phyloP scores from a whole-genome alignment of 2,888 invertebrate genomes.

The Lasioglossum morio region DNA sequence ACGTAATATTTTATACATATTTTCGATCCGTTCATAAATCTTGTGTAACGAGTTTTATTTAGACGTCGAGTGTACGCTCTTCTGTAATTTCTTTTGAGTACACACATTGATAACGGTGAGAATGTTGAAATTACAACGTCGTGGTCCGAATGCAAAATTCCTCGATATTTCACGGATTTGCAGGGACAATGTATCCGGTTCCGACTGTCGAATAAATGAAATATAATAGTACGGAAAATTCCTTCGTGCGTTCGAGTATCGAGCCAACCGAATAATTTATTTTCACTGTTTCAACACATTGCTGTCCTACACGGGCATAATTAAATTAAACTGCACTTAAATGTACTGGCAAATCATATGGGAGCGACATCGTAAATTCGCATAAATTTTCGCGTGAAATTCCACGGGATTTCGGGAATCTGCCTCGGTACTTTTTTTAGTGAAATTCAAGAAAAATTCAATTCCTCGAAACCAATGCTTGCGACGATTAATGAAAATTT shows the following conservation, averaged over 20 bases:
- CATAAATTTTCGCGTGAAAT: not conserved
- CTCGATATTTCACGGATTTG: not conserved
- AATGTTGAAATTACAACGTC: not conserved
- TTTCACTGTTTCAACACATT: not conserved
- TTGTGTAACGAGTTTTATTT: not conserved
- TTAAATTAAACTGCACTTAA: constrained; percentile 6
- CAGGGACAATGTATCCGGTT: not conserved
- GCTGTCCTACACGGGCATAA: not conserved
- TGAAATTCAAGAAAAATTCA: no score
- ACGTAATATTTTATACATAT: no score
- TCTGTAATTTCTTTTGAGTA: not conserved
- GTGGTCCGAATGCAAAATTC: not conserved
- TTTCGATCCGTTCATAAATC: no score
- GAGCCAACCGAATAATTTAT: not conserved
- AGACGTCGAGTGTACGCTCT: not conserved
- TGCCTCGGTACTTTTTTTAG: not conserved
- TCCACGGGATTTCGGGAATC: not conserved
- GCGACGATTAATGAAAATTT: no score
- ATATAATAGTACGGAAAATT: not conserved
- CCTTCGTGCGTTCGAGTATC: not conserved
- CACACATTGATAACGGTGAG: not conserved
- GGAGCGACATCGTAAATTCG: not conserved
- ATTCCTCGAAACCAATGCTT: no score
- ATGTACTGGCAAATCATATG: not conserved
- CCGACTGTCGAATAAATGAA: not conserved